Conservation (phyloP, 2,888 invertebrate species). For the Ptilodon capucinus region DNA sequence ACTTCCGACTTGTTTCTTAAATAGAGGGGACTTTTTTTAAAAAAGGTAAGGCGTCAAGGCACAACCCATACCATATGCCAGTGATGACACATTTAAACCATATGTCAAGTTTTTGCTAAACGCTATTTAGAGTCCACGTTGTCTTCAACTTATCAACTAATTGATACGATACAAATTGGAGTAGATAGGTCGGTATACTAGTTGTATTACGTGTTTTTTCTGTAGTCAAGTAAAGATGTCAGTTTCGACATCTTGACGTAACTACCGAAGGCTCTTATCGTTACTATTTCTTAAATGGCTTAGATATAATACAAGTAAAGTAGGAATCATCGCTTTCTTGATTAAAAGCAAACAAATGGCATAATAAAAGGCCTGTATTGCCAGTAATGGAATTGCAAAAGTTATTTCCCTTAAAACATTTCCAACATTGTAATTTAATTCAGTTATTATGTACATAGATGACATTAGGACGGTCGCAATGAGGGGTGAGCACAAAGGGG, state of each 20-base stretch:
- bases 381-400: background rate
- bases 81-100: constrained; percentile 62
- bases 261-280: too few species aligned
- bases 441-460: constrained; percentile 32
- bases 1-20: constrained; percentile 51
- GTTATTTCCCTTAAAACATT: background rate
- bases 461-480: constrained; percentile 30
- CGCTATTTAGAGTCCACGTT: constrained; percentile 34
- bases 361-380: background rate
- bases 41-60: constrained; percentile 27
- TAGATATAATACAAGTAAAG: too few species aligned
- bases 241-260: too few species aligned
- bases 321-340: too few species aligned
- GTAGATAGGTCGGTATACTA: background rate
- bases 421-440: constrained; percentile 21
- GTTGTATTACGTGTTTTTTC: background rate
- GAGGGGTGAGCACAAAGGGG: constrained; percentile 46
- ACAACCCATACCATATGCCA: constrained; percentile 49
- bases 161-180: constrained; percentile 39
- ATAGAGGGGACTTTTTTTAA: constrained; percentile 44
- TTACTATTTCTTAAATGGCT: too few species aligned
- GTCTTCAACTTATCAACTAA: constrained; percentile 40
- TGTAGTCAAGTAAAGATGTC: background rate
- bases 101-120: constrained; percentile 53
- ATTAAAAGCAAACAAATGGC: background rate